A percentile compares a stretch with the other conserved stretches of the same genome.
These are phyloP conservation scores for Seladonia tumulorum DNA, from an alignment of 2,888 invertebrate genomes.

Conservation along the genomic window DNA sequence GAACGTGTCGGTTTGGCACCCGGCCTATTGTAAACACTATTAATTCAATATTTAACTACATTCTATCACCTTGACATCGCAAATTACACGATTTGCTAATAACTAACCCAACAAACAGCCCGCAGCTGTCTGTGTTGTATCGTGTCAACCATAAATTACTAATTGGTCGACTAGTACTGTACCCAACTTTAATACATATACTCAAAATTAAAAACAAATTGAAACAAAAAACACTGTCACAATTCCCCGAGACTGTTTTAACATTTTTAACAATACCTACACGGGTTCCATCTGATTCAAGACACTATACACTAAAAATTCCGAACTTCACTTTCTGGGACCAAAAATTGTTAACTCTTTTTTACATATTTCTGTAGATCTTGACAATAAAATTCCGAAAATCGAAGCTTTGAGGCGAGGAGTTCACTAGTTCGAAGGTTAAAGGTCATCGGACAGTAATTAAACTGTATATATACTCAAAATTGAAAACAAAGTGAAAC, in stretches of 20 bases:
- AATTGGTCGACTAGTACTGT: not conserved
- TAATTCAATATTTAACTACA: constrained; percentile 1
- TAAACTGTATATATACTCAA: not conserved
- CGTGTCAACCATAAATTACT: not conserved
- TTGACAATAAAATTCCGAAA: too few relatives aligned
- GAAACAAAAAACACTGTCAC: not conserved
- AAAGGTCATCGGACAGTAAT: too few relatives aligned
- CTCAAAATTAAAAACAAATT: not conserved
- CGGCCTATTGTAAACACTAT: not conserved
- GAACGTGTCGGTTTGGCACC: constrained; percentile 16
- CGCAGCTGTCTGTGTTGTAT: not conserved
- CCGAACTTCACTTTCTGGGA: too few relatives aligned
- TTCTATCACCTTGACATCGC: not conserved
- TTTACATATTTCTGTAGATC: too few relatives aligned
- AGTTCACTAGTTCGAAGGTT: too few relatives aligned
- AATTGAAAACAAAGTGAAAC: not conserved
- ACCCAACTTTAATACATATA: not conserved
- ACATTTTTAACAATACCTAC: too few relatives aligned
- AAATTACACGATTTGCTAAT: not conserved
- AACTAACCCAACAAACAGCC: not conserved
- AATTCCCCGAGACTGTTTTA: too few relatives aligned
- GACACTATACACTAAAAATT: too few relatives aligned
- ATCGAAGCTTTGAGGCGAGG: too few relatives aligned
- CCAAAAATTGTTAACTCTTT: too few relatives aligned
- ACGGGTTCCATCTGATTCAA: too few relatives aligned